Base-by-base conservation (phyloP, 2,888 invertebrate species). In the Philereme transversata region DNA sequence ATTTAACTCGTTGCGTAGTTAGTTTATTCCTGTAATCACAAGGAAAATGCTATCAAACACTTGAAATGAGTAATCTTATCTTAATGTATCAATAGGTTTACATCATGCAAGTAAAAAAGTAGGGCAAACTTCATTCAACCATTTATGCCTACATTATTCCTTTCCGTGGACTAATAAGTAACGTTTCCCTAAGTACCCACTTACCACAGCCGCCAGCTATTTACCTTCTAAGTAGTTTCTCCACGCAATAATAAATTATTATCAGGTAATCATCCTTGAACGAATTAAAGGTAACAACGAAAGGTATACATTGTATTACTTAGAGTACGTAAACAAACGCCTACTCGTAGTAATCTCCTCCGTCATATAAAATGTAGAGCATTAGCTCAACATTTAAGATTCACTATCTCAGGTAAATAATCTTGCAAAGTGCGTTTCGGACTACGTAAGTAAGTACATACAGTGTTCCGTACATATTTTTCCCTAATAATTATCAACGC, bases 241-340 rank as follows among this genome's bases (percentile, higher is more conserved):
- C 57, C 64, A 68, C 65, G 64, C 68, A 61, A 66, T 64, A 53
- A 57, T 57, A 62, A 38, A 66, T 51, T 60, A 43, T 65, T 67
- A 68, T 69, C 64, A 62, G 51, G 57, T 64, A 61, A 65, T 64
- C 60, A 60, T 62, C 75, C 77, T 75, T 77, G 74, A 68, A 71
- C 71, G 66, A 73, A 66, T 64, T 66, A 60, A 59, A 56, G 38
- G 8, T 56, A 47, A 40, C 6, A 43, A 57, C 40, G 0, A 45
- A 49, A 56, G 5, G 22, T 22, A 22, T 22, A 22, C 22, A 40
- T 36, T 44, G 22, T 44, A 9, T 22, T 10, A 49, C 38, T n/a
- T n/a, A 38, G 38, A 43, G 41, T 43, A 45, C 22, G 41, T 51
- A 57, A 48, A 55, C 55, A 48, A 55, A 46, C 41, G 5, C 45